A percentile compares a stretch with the other conserved stretches of the same genome.
Conservation (phyloP, 2,797 vertebrate genomes). For the Takifugu ocellatus region DNA sequence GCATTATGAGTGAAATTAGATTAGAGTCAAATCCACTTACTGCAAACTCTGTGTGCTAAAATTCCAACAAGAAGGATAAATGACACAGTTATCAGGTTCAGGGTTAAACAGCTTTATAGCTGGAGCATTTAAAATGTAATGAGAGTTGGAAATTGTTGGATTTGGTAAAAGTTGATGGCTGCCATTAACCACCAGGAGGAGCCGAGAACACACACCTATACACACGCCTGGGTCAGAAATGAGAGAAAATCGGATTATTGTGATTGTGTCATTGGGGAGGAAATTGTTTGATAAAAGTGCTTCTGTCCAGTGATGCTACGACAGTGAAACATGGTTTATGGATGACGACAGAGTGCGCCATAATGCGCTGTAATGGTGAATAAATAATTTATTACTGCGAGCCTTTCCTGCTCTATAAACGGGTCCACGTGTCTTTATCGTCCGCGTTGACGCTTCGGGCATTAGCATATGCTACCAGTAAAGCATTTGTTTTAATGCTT, state of each 20-base stretch:
- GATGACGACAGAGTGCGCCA: conserved; percentile 15
- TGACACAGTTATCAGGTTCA: conserved; percentile 20
- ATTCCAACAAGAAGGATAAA: conserved; percentile 32
- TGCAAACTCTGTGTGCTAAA: conserved; percentile 47
- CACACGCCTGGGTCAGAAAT: conserved; percentile 22
- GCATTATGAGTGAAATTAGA: conserved; percentile 72
- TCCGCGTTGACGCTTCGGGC: conserved; percentile 18
- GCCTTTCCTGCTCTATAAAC: conserved; percentile 3
- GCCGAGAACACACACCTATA: conserved; percentile 54
- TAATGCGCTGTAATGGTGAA: conserved; percentile 24
- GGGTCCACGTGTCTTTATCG: conserved; percentile 7
- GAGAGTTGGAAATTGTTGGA: too few species aligned
- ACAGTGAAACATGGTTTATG: conserved; percentile 11
- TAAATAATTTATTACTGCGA: conserved; percentile 41
- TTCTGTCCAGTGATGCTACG: conserved; percentile 4
- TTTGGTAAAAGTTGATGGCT: conserved; percentile 16
- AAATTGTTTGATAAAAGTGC: conserved; percentile 6
- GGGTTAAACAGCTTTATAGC: conserved; percentile 35
- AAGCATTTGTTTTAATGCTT: conserved; percentile 32
- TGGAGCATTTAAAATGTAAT: too few species aligned
- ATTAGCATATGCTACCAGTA: conserved; percentile 50
- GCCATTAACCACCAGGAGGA: conserved; percentile 64
- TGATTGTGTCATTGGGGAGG: not conserved
- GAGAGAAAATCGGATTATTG: conserved; percentile 16
- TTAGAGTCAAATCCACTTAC: conserved; percentile 73